Evolutionary conservation across 2,113 vertebrate genomes (phyloP), one percentile per base, ranked within the genome.

Genomic region (Lepus americanus): DNA sequence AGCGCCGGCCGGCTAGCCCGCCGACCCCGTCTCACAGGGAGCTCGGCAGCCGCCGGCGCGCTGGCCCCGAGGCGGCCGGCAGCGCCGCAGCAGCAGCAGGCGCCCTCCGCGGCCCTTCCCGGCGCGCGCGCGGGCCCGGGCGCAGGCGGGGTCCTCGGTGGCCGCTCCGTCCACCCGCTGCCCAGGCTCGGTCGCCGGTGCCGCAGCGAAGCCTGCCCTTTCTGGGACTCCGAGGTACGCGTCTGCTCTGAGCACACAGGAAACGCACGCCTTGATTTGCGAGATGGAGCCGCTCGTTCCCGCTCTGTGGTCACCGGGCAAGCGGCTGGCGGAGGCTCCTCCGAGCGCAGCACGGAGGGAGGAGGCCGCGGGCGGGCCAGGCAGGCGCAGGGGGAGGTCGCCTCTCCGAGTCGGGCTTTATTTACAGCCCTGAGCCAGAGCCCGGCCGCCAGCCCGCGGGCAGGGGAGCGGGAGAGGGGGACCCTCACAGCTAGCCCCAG

Each of bases 211-310:
- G 92, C 95, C 95, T 97, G 95, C 97, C 96, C 95, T 96, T 95
- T 92, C 96, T 92, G 95, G 44, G 94, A 69, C 93, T 67, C 87
- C 1, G 73, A 94, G 95, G 76, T 73, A 96, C 95, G 93, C 82
- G 91, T 59, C 63, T 76, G 66, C 96, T 96, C 96, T 70, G 53
- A 87, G 95, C 83, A 97, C 87, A 97, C 98, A 98, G 98, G 98
- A 98, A 98, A 98, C 97, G 97, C 98, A 96, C 89, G 97, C 67
- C 97, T 67, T 27, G 96, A 96, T 95, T 96, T 55, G 93, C 88
- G 98, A 98, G 98, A 97, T 97, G 98, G 98, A 95, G 98, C 97
- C 2, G 97, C 96, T 97, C 77, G 97, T 97, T 97, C 94, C 95
- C 51, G 66, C 88, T 83, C 90, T 63, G 97, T 70, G 98, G 97